Conservation (phyloP, 2,113 vertebrate genomes). For the Cichladusa arquata region DNA sequence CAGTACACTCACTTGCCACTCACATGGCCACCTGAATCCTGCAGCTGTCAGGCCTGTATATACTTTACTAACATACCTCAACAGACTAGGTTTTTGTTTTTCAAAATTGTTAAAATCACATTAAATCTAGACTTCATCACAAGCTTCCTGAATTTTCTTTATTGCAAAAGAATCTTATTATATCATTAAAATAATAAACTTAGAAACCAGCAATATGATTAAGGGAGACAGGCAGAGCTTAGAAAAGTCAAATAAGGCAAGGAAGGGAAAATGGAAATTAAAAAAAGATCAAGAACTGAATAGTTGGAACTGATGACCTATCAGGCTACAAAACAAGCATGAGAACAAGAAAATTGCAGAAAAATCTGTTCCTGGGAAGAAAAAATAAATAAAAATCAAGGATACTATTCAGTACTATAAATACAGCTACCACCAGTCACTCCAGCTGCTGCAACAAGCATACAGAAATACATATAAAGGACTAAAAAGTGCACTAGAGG, state of each 20-base stretch:
- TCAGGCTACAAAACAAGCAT: not conserved
- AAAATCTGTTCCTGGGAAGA: not conserved
- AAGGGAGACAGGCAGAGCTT: not conserved
- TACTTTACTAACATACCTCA: not conserved
- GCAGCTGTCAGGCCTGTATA: not conserved
- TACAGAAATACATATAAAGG: not conserved
- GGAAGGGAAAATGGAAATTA: not conserved
- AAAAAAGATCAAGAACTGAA: not conserved
- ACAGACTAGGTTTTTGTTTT: not conserved
- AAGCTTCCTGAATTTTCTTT: not conserved
- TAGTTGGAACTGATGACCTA: not conserved
- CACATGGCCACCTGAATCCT: not conserved
- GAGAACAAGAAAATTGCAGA: not conserved
- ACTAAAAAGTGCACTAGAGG: not conserved
- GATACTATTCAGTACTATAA: not conserved
- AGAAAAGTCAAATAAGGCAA: not conserved
- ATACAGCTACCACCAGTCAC: not conserved
- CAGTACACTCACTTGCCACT: not conserved
- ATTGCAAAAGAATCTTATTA: not conserved
- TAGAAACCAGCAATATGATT: not conserved
- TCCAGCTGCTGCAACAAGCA: not conserved
- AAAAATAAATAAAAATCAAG: not conserved
- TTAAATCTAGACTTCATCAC: not conserved
- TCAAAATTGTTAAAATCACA: not conserved
- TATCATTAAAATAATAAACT: conserved; percentile 1